Percentiles rank a stretch among this genome's conserved stretches.
phyloP scores from a whole-genome alignment of 2,888 invertebrate genomes.

The Tipula lateralis region DNA sequence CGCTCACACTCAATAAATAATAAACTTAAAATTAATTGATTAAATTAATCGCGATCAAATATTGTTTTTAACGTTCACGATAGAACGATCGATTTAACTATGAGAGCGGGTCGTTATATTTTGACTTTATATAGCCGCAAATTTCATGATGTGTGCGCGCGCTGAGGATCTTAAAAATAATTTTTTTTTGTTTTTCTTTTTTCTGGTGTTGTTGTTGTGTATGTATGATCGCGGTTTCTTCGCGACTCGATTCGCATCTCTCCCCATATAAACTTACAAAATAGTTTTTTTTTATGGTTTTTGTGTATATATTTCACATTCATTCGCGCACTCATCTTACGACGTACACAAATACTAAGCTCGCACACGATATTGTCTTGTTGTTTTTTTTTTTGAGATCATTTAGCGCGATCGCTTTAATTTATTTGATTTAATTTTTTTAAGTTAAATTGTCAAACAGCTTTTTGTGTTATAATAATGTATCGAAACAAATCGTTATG shows the following conservation, averaged over 20 bases:
- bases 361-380: not conserved
- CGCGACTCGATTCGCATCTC: slow-evolving; percentile 7
- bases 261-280: not conserved
- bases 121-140: slow-evolving; percentile 27
- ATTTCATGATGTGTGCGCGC: not conserved
- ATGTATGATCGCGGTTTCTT: not conserved
- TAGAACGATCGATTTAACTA: slow-evolving; percentile 25
- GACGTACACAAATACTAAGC: slow-evolving; percentile 12
- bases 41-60: not conserved
- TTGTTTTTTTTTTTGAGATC: not conserved
- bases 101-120: not conserved
- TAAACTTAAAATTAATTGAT: not conserved
- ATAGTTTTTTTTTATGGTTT: not conserved
- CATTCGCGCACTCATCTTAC: slow-evolving; percentile 26
- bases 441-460: not conserved
- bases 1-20: not conserved
- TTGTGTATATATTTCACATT: not conserved
- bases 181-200: not conserved
- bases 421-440: not conserved
- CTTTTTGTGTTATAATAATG: not conserved
- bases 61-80: slow-evolving; percentile 20
- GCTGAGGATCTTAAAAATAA: not conserved
- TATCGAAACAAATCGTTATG: not conserved
- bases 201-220: not conserved
- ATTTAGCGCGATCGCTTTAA: not conserved